Evolutionary conservation across 2,113 vertebrate species (phyloP), one percentile per base, ranked within the genome.

Genomic region (Papio anubis): DNA sequence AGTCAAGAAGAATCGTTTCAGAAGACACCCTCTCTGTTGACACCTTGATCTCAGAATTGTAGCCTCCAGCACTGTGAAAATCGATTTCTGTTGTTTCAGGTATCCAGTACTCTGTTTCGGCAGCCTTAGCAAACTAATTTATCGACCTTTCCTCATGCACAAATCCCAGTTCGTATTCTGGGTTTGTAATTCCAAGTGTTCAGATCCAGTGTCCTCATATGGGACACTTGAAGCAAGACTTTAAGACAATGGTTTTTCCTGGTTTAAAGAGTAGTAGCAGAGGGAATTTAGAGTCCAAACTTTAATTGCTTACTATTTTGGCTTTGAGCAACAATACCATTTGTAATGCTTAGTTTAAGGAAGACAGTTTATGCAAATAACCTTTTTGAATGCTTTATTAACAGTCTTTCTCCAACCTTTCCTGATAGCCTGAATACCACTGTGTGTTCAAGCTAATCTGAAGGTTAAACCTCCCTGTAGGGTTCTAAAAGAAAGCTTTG

Each of bases 381-480:
- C 91, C 45, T 84, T 97, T 8, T 80, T 92, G 16, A 91, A 96
- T 95, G 20, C 86, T 85, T 70, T 96, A 93, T 76, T 96, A 93
- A 88, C 17, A 86, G 16, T n/a, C 50, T 82, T 96, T 90, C 88
- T 87, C 66, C 52, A 93, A 32, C 45, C 86, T 97, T 90, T n/a
- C 43, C 25, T 93, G 93, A 96, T 66, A 96, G 80, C 72, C 13
- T 87, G 3, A 48, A 21, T 97, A 79, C 52, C 11, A 48, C n/a
- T 96, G 70, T 40, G 48, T 95, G 78, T 66, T 78, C 40, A 93
- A 93, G 76, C 78, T 98, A 95, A 98, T 96, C 57, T 35, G 0
- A 90, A 88, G 52, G 61, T 94, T 92, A 97, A 98, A 78, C 72
- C 72, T 97, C n/a, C 40, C 18, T 86, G 50, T 79, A 88, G 92